Conservation (phyloP, 2,888 invertebrate genomes). For the Metopia argyrocephala region DNA sequence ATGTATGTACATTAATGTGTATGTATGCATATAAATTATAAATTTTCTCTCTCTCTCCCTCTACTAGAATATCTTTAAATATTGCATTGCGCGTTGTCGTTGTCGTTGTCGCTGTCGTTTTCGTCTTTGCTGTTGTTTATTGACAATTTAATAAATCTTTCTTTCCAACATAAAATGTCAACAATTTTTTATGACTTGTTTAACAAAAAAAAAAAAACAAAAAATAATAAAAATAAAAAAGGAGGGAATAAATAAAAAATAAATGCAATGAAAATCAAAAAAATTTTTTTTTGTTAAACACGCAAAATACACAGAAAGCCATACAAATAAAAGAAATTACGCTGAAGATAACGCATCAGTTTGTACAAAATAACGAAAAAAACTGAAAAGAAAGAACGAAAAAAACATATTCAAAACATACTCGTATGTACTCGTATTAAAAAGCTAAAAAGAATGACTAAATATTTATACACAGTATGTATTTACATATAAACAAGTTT, state of each 20-base stretch:
- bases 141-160: slow-evolving; percentile 60
- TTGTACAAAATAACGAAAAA: no score
- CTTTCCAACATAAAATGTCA: slow-evolving; percentile 57
- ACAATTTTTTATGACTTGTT: slow-evolving; percentile 61
- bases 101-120: background rate
- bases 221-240: slow-evolving; percentile 4
- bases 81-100: background rate
- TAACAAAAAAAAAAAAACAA: background rate
- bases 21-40: slow-evolving; percentile 10
- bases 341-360: no score
- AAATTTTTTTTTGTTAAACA: background rate
- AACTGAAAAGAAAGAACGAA: no score
- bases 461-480: no score
- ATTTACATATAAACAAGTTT: no score
- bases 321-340: no score
- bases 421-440: no score
- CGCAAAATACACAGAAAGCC: background rate
- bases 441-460: no score
- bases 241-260: background rate
- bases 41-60: background rate
- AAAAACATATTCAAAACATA: no score
- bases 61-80: background rate
- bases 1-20: slow-evolving; percentile 32
- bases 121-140: slow-evolving; percentile 5
- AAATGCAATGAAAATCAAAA: background rate